These are phyloP conservation scores for Phaethornis superciliosus DNA, from an alignment of 2,113 vertebrate genomes.

Conservation along the genomic window DNA sequence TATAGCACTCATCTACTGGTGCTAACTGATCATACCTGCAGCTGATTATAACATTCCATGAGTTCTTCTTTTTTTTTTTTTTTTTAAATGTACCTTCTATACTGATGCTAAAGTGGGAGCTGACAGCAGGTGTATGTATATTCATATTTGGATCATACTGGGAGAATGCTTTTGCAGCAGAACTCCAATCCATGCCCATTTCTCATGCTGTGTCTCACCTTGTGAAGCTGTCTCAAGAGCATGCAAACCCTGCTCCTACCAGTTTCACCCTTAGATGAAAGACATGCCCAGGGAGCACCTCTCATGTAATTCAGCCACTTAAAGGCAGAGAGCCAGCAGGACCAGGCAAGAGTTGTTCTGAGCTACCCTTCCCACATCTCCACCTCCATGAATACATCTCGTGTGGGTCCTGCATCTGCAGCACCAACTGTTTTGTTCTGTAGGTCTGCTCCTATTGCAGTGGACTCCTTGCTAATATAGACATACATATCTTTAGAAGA, in stretches of 20 bases:
- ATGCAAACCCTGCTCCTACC: rapidly evolving
- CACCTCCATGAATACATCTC: background rate
- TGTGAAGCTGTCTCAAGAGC: background rate
- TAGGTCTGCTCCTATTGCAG: background rate
- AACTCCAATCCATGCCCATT: background rate
- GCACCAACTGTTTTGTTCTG: background rate
- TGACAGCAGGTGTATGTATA: background rate
- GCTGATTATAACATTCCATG: background rate
- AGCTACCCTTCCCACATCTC: background rate
- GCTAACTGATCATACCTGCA: background rate
- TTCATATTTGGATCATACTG: background rate
- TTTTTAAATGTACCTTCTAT: background rate
- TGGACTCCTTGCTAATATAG: background rate
- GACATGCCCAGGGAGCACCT: background rate
- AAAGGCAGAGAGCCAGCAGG: background rate
- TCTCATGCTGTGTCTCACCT: background rate
- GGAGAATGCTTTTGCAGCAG: background rate
- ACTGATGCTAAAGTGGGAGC: background rate
- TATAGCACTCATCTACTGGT: background rate
- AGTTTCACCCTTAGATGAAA: background rate
- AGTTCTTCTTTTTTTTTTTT: background rate
- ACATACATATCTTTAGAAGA: background rate
- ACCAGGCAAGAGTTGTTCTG: background rate
- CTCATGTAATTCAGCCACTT: background rate
- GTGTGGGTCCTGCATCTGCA: background rate